Base-by-base conservation (phyloP, 1,140 invertebrate genomes). In the Orchesella cincta region DNA sequence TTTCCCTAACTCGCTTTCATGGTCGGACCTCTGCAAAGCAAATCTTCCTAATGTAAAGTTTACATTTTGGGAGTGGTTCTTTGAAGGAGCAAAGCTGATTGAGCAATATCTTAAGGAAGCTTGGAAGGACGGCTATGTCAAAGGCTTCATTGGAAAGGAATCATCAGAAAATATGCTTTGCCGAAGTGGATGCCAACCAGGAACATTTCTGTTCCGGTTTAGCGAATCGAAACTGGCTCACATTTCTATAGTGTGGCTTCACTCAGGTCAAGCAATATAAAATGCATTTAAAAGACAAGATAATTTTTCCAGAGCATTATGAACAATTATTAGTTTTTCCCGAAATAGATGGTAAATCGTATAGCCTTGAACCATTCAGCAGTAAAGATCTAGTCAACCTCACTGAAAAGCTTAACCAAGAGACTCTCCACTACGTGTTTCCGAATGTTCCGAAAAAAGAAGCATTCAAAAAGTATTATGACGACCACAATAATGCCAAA, bases 381-480 rank as follows among this genome's bases (percentile, higher is more conserved):
- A 31, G 31, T 29, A 67, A 67, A 23, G 62, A 67, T 67, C 23
- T 67, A 67, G 62, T 29, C 8, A 14, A 8, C 8, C 31, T 67
- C 33, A 29, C 33, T 5, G 62, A 67, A 33, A 67, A 67, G n/a
- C n/a, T 67, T 3, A 67, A 67, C n/a, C 62, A 67, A 23, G 31
- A 67, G n/a, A 67, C 62, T 33, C 31, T 67, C 12, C 62, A 67
- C 31, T 67, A 31, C 31, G 62, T 67, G 29, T 67, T 31, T 33
- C 62, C 62, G 8, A 67, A 67, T n/a, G n/a, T 33, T 29, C 3
- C 8, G 28, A 67, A 67, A 29, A 29, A 67, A 67, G 31, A 31
- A 14, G 62, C 62, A 67, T 67, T 67, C 62, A 29, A 67, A 31
- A 67, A 29, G 62, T 67, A 67, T 29, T 67, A 67, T 29, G 62